Percentiles rank a stretch among this genome's conserved stretches.
These are phyloP conservation scores for Rhynchotus rufescens DNA, from an alignment of 2,797 vertebrate genomes.

Conservation along the genomic window DNA sequence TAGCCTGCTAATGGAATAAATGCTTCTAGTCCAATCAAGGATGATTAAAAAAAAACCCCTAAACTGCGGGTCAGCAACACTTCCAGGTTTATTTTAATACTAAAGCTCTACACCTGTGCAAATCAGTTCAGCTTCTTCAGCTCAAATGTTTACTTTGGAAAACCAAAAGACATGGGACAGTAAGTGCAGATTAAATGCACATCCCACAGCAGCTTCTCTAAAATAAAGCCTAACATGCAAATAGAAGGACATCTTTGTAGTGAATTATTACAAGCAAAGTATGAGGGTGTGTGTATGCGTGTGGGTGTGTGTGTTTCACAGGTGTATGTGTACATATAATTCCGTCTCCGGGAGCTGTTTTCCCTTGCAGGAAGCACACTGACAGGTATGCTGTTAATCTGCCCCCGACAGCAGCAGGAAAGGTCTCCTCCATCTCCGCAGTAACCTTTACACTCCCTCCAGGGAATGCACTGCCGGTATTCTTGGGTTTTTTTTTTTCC, in stretches of 20 bases:
- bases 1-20: constrained; percentile 30
- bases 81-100: constrained; percentile 35
- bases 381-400: not conserved
- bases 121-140: constrained; percentile 3
- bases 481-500: not conserved
- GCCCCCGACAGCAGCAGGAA: not conserved
- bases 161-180: not conserved
- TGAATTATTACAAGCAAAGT: not conserved
- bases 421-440: not conserved
- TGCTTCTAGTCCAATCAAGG: constrained; percentile 36
- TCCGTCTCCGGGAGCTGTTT: not conserved
- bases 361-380: not conserved
- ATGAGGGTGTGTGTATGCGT: not conserved
- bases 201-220: not conserved
- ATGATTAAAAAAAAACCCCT: constrained; percentile 2
- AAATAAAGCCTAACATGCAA: not conserved
- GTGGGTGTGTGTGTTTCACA: not conserved
- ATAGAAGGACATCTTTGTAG: not conserved
- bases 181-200: not conserved
- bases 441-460: not conserved
- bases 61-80: not conserved
- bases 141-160: constrained; percentile 11
- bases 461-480: fast-evolving
- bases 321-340: not conserved
- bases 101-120: constrained; percentile 53